Conservation (phyloP, 1,140 invertebrate species). For the Holcopasites calliopsidis region DNA sequence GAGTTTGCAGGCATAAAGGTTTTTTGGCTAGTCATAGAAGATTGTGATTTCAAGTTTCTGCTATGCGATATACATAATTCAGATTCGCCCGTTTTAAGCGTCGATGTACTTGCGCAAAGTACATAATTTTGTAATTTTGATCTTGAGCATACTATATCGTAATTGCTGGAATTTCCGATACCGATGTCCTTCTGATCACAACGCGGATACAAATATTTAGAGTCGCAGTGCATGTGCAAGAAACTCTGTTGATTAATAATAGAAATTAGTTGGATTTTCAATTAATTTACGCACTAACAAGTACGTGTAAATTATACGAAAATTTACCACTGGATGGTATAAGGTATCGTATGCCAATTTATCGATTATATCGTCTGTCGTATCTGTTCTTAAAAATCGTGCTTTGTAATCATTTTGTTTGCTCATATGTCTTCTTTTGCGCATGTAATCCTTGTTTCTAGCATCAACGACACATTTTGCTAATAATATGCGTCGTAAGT, state of each 20-base stretch:
- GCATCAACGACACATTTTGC: slow-evolving; percentile 73
- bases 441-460: slow-evolving; percentile 68
- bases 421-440: slow-evolving; percentile 51
- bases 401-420: slow-evolving; percentile 47
- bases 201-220: neutral
- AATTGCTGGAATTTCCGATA: slow-evolving; percentile 3
- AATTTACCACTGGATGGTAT: slow-evolving; percentile 72
- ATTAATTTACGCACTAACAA: too few relatives aligned
- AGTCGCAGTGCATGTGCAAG: slow-evolving; percentile 15
- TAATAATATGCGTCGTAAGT: slow-evolving; percentile 71
- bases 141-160: slow-evolving; percentile 1
- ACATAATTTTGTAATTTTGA: neutral
- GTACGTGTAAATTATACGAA: too few relatives aligned
- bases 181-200: neutral
- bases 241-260: slow-evolving; percentile 35
- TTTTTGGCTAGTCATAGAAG: neutral
- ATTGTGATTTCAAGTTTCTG: neutral
- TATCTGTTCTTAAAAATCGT: slow-evolving; percentile 41
- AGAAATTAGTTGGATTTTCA: neutral
- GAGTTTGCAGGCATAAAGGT: neutral
- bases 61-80: neutral
- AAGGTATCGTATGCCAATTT: slow-evolving; percentile 73
- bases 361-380: slow-evolving; percentile 70
- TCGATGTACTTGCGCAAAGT: neutral
- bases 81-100: neutral